Evolutionary conservation across 2,113 vertebrate genomes (phyloP), one percentile per base, ranked within the genome.

Genomic region (Tachuris rubrigastra): DNA sequence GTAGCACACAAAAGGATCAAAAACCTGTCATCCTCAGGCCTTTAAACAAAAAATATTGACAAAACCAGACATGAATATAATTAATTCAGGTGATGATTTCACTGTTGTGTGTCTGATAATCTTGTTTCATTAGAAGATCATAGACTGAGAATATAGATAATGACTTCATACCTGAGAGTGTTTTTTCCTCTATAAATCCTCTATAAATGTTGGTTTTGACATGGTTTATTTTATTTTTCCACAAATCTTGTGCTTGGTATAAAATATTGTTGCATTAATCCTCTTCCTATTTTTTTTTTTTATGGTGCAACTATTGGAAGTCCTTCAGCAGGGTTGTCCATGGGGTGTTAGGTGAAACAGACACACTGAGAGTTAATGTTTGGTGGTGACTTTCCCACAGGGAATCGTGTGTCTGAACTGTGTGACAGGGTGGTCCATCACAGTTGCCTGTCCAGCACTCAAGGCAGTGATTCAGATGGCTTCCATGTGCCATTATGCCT

Each of bases 401-500:
- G 22, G 27, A 80, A 60, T 24, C 0, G 0, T 0, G 0, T 20
- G 6, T 50, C 24, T 41, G 15, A 5, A 68, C 47, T 60, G 22
- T 31, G 22, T 72, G 41, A 30, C 16, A 18, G 11, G 10, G 10
- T 42, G 8, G 12, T 28, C 46, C 16, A 8, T 74, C 44, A 46
- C 24, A 12, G 27, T 41, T 44, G n/a, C 53, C 53, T 73, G 37
- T 31, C 31, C n/a, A 7, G 8, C 19, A 55, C 35, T 18, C 33
- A 8, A 2, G 0, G 20, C 62, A 31, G 49, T 24, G 23, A 37
- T 53, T 58, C 19, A 18, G 17, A 5, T 35, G 8, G 9, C 6
- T 74, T 69, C 69, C 1, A 0, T 18, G 33, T 49, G 31, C 14
- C 14, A 21, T 74, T 18, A 3, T 9, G 55, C 16, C 35, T 49